These are phyloP conservation scores for Cirrhinus mrigala DNA, from an alignment of 2,797 vertebrate genomes.

Conservation along the genomic window DNA sequence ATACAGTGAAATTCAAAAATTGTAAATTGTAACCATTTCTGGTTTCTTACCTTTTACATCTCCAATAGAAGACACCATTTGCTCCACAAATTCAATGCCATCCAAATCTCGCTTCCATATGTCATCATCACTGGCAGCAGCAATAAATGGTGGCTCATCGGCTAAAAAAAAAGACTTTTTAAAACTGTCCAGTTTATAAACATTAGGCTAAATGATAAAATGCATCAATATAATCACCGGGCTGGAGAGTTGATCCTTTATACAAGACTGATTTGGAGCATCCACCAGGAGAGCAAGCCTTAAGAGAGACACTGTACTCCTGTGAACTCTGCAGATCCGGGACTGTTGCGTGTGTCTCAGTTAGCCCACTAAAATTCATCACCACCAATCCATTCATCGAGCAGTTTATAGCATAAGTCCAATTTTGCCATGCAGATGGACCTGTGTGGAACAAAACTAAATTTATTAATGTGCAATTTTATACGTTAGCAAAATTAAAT, in stretches of 20 bases:
- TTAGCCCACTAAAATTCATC: constrained; percentile 65
- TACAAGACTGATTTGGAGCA: constrained; percentile 70
- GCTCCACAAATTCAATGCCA: constrained; percentile 70
- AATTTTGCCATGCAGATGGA: constrained; percentile 79
- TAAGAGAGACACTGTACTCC: constrained; percentile 69
- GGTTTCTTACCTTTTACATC: constrained; percentile 74
- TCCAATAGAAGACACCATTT: constrained; percentile 66
- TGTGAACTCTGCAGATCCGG: constrained; percentile 65
- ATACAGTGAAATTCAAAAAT: neutral
- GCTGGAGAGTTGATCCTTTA: constrained; percentile 74
- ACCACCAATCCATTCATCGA: constrained; percentile 58
- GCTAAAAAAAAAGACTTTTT: constrained; percentile 56
- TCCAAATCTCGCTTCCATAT: constrained; percentile 77
- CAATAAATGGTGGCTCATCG: constrained; percentile 69
- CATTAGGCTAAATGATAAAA: neutral
- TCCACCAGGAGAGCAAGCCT: constrained; percentile 76
- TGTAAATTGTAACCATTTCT: neutral
- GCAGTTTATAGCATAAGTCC: constrained; percentile 77
- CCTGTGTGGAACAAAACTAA: constrained; percentile 65
- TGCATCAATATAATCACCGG: constrained; percentile 67
- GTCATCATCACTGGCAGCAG: constrained; percentile 72
- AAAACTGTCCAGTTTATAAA: neutral
- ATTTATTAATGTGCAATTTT: constrained; percentile 2
- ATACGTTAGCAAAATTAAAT: neutral
- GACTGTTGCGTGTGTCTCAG: constrained; percentile 62